Conservation (phyloP, 2,797 vertebrate genomes). For the Sebastes hubbsi region DNA sequence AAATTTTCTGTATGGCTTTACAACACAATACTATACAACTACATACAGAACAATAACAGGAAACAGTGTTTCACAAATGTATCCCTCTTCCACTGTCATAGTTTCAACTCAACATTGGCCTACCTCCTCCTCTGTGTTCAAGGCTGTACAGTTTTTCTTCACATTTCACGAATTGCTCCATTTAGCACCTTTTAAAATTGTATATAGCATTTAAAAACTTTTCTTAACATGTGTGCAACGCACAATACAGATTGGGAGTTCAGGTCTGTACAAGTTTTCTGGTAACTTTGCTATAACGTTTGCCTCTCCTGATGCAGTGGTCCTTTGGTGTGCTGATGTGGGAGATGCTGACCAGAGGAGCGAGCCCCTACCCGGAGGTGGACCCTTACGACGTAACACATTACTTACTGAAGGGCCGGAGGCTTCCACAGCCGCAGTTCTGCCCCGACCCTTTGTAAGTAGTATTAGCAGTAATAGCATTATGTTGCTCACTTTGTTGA, state of each 20-base stretch:
- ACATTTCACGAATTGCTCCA: background rate
- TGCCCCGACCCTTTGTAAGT: constrained; percentile 94
- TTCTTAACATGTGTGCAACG: background rate
- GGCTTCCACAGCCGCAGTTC: constrained; percentile 93
- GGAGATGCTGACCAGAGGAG: constrained; percentile 97
- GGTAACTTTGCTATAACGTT: background rate
- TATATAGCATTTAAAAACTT: background rate
- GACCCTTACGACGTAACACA: constrained; percentile 93
- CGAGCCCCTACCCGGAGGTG: constrained; percentile 91
- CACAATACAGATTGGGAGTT: background rate
- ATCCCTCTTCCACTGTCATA: background rate
- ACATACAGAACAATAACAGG: background rate
- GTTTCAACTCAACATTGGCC: background rate
- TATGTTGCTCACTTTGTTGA: background rate
- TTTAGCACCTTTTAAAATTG: background rate
- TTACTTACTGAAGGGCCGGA: constrained; percentile 90
- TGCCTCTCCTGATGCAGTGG: constrained; percentile 84
- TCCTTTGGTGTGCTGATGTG: constrained; percentile 97
- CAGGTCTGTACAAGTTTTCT: no score
- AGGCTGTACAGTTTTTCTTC: background rate
- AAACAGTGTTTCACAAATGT: background rate
- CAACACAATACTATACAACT: background rate
- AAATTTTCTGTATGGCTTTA: background rate
- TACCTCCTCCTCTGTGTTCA: background rate
- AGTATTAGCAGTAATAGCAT: background rate